Evolutionary conservation across 2,113 vertebrate species (phyloP), one percentile per base, ranked within the genome.

Genomic region (Cyanoramphus novaezelandiae): DNA sequence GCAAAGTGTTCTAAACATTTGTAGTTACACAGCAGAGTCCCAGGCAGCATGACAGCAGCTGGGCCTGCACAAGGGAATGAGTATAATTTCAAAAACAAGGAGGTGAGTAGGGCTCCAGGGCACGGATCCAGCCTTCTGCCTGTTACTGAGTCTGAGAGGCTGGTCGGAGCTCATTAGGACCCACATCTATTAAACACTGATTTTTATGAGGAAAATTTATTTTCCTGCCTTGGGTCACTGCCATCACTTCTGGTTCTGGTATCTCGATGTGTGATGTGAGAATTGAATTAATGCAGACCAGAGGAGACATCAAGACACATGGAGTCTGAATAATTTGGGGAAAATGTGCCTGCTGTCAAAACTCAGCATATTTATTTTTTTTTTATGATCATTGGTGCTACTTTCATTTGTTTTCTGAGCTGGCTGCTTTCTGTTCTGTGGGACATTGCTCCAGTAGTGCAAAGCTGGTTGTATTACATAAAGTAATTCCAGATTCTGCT

Each of bases 281-380:
- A 50, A 39, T 37, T 25, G n/a, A 60, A 41, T 76, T 47, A 52
- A 20, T 20, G 27, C 46, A 71, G 60, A n/a, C n/a, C 5, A 28
- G 50, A 39, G 29, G 39, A 65, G 57, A 47, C 21, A 37, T 44
- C 0, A 2, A 46, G 43, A 35, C 2, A 1, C 1, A 1, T 43
- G 47, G 27, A n/a, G 46, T 59, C 39, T 25, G 29, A 53, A 18
- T 62, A 53, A 60, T 77, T 47, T 13, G 18, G 29, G 50, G 17
- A 57, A 70, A 77, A 60, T 37, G 50, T 71, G 65, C 39, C 39
- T 77, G 39, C 13, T 60, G 33, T n/a, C 44, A 52, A 52, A 81
- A 20, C 27, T 29, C 31, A 13, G 25, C 7, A 1, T n/a, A 7
- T 13, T 16, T 17, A 9, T 15, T n/a, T 13, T 44, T 13, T 44